These are phyloP conservation scores for Rhimphoctona megacephalus DNA, from an alignment of 2,888 invertebrate species.

Conservation along the genomic window DNA sequence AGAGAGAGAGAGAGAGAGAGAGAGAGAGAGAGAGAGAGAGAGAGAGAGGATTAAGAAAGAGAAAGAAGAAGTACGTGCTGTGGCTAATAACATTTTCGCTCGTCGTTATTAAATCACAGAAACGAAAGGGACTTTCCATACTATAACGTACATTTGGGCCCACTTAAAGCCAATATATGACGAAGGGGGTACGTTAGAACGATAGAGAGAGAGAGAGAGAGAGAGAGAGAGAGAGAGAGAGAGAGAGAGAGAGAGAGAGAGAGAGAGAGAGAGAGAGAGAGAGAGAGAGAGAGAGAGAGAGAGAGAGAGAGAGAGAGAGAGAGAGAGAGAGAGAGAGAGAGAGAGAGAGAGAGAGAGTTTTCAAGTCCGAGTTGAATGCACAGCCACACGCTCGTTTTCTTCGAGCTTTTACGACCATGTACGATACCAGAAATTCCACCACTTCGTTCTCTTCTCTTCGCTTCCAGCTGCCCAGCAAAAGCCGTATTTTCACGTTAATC, in stretches of 20 bases:
- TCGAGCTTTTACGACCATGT: conserved; percentile 64
- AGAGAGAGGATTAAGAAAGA: conserved; percentile 21
- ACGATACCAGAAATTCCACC: conserved; percentile 60
- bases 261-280: conserved; percentile 1
- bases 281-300: conserved; percentile 39
- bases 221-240: conserved; percentile 34
- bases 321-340: conserved; percentile 18
- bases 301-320: too few species aligned
- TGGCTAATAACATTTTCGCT: conserved; percentile 69
- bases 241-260: conserved; percentile 28
- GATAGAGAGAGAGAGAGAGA: conserved; percentile 9
- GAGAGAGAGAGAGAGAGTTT: conserved; percentile 30
- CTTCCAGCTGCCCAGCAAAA: conserved; percentile 33
- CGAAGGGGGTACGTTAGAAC: conserved; percentile 26
- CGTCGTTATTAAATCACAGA: conserved; percentile 67
- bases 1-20: conserved; percentile 37
- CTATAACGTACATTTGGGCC: conserved; percentile 49
- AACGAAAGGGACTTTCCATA: conserved; percentile 49
- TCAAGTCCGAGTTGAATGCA: conserved; percentile 51
- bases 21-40: conserved; percentile 47
- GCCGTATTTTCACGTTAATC: conserved; percentile 61
- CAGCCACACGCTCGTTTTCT: conserved; percentile 58
- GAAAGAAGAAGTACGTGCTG: conserved; percentile 65
- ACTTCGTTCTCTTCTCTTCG: conserved; percentile 27
- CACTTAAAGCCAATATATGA: conserved; percentile 49